A percentile compares a stretch with the other conserved stretches of the same genome.
These are phyloP conservation scores for Meriones psammophilus DNA, from an alignment of 2,797 vertebrate species.

Conservation along the genomic window DNA sequence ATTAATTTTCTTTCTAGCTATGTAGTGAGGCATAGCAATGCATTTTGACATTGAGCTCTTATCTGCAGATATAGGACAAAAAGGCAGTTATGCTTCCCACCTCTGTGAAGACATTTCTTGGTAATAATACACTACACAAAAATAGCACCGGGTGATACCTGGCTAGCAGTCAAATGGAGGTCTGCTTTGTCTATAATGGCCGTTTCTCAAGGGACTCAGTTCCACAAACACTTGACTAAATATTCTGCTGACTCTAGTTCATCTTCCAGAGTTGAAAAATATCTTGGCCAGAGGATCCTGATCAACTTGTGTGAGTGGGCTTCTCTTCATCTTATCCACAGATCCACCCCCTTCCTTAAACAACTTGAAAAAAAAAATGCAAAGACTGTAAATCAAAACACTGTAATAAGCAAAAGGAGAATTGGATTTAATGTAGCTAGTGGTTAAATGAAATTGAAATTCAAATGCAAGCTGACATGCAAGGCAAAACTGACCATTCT, in stretches of 20 bases:
- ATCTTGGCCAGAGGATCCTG: background rate
- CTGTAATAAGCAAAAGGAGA: slow-evolving; percentile 40
- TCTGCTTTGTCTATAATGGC: slow-evolving; percentile 64
- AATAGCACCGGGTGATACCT: slow-evolving; percentile 70
- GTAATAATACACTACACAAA: slow-evolving; percentile 71
- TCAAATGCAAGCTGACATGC: background rate
- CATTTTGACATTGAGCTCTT: slow-evolving; percentile 77
- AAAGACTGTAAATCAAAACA: background rate
- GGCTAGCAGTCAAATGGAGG: slow-evolving; percentile 64
- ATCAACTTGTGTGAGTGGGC: background rate
- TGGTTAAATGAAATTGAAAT: slow-evolving; percentile 41
- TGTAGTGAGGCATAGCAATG: slow-evolving; percentile 68
- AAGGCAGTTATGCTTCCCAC: slow-evolving; percentile 71
- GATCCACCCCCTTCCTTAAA: slow-evolving; percentile 25
- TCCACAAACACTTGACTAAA: slow-evolving; percentile 56
- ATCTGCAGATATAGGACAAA: slow-evolving; percentile 66
- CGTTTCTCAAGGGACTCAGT: slow-evolving; percentile 53
- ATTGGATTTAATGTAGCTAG: slow-evolving; percentile 28
- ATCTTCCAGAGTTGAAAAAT: slow-evolving; percentile 57
- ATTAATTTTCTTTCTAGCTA: slow-evolving; percentile 77
- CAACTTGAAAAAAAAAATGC: background rate
- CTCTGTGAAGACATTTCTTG: slow-evolving; percentile 70
- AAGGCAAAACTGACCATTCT: slow-evolving; percentile 9
- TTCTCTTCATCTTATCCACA: background rate
- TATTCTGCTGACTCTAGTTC: background rate